These are phyloP conservation scores for Pachycephala philippinensis DNA, from an alignment of 2,113 vertebrate genomes.

Conservation along the genomic window DNA sequence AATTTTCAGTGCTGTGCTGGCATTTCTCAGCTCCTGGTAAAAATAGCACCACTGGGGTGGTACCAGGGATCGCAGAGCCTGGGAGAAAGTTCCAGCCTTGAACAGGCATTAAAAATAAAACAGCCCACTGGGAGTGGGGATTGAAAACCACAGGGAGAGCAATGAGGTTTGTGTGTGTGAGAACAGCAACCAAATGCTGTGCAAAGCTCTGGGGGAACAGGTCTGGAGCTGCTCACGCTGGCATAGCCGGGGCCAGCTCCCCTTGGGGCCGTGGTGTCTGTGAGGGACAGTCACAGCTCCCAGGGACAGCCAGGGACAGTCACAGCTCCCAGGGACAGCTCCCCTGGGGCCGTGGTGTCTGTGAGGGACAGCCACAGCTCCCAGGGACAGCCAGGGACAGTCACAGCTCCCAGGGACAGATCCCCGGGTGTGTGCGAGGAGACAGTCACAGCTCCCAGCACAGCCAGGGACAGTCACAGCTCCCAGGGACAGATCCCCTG, in stretches of 20 bases:
- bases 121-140: neutral
- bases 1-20: neutral
- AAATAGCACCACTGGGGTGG: neutral
- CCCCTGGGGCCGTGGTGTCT: neutral
- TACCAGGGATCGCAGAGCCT: neutral
- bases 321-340: too few species aligned
- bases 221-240: accelerated
- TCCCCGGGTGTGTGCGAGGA: neutral
- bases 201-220: neutral
- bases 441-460: neutral
- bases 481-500: too few species aligned
- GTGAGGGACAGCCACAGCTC: too few species aligned
- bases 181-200: neutral
- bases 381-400: too few species aligned
- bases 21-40: slow-evolving; percentile 3
- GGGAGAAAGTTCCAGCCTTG: neutral
- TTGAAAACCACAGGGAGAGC: neutral
- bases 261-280: neutral
- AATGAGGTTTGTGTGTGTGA: neutral
- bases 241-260: neutral
- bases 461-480: neutral
- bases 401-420: neutral
- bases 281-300: neutral
- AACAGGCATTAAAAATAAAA: neutral
- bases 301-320: accelerated